Conservation (phyloP, 2,113 vertebrate species). For the Poeciliopsis retropinna region DNA sequence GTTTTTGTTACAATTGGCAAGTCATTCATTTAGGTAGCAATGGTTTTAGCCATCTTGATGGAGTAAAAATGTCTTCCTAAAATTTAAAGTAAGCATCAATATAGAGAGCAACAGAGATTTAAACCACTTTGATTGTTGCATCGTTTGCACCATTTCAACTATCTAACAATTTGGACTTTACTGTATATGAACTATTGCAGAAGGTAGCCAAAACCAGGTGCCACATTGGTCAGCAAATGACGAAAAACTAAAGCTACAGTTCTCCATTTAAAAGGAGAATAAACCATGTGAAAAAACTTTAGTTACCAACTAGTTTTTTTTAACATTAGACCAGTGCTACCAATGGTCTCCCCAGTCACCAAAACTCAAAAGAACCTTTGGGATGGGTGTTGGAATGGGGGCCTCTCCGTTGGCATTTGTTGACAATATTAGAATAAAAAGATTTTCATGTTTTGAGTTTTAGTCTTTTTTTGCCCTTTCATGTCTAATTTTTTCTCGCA, state of each 20-base stretch:
- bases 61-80: not conserved
- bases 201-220: too few species aligned
- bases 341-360: not conserved
- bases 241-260: not conserved
- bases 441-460: too few species aligned
- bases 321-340: not conserved
- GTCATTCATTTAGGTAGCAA: too few species aligned
- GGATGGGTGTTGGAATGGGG: too few species aligned
- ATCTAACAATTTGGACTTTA: not conserved
- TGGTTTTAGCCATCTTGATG: too few species aligned
- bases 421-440: too few species aligned
- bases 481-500: too few species aligned
- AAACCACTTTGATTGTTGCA: not conserved
- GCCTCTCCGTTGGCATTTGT: too few species aligned
- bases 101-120: not conserved
- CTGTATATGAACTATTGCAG: not conserved
- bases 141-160: not conserved
- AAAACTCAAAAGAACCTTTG: not conserved
- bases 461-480: too few species aligned
- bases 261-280: not conserved
- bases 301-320: not conserved
- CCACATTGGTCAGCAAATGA: not conserved
- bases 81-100: not conserved
- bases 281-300: not conserved
- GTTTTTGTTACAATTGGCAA: not conserved